Evolutionary conservation across 2,888 invertebrate species (phyloP), one percentile per base, ranked within the genome.

Genomic region (Cheilosia grossa): DNA sequence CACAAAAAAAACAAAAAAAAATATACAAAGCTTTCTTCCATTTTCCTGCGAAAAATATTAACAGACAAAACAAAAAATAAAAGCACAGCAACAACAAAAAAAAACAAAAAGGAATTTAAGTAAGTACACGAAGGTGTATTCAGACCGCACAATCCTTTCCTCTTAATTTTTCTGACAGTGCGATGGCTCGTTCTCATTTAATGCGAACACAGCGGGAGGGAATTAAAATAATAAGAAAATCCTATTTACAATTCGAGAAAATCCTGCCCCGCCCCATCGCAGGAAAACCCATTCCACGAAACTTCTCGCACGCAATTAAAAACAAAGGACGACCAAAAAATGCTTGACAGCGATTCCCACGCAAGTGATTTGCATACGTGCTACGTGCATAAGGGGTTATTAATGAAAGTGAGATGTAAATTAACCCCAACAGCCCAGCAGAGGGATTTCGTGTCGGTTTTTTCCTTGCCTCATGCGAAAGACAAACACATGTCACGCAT

Each of bases 221-320:
- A 58, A 54, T 21, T 69, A 69, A 80, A 83, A 80, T 80, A 83
- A 83, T 70, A 74, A 58, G 69, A 80, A 80, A 80, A 80, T 80
- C 83, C 83, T 79, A 74, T 83, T 83, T 83, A 74, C 69, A 74
- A 69, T 82, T 74, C 33, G 27, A 49, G 67, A 66, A 79, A 79
- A 83, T 70, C 80, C 59, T 64, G 58, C 67, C 69, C 69, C 69
- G 67, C 59, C 69, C 30, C 59, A 37, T 33, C 17, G n/a, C 5
- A 24, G 24, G 33, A 40, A n/a, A 66, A 19, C 64, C 64, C n/a
- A 70, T 40, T 44, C 40, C 27, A 24, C 19, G 27, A 63, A 56
- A 44, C 49, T 59, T 70, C 74, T 33, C 75, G 19, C 13, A 72
- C 9, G 47, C 56, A 81, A 81, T 77, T 72, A 75, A 80, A 83